phyloP scores from a whole-genome alignment of 2,888 invertebrate species.

The Cyclophora albipunctata region DNA sequence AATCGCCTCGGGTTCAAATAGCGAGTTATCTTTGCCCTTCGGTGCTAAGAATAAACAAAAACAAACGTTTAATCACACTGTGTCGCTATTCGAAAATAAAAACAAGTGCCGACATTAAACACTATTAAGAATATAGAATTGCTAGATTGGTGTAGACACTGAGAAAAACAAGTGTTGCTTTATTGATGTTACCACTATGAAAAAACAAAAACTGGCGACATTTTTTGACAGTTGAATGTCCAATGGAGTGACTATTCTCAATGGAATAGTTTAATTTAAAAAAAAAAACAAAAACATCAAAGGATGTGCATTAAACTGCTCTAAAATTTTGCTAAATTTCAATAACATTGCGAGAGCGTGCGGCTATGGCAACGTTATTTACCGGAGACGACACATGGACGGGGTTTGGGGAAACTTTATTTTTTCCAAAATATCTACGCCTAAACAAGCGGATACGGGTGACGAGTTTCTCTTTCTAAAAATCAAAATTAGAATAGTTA shows the following conservation, averaged over 20 bases:
- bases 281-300: too few relatives aligned
- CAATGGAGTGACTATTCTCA: too few relatives aligned
- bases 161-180: too few relatives aligned
- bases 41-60: slow-evolving; percentile 59
- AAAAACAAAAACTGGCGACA: too few relatives aligned
- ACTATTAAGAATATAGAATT: too few relatives aligned
- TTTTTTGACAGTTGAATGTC: too few relatives aligned
- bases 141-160: too few relatives aligned
- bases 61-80: slow-evolving; percentile 25
- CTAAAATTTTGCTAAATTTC: slow-evolving; percentile 5
- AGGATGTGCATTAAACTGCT: too few relatives aligned
- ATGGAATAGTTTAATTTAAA: too few relatives aligned
- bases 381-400: slow-evolving; percentile 50
- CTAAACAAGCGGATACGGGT: slow-evolving; percentile 70
- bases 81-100: neutral
- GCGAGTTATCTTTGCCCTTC: slow-evolving; percentile 68
- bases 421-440: slow-evolving; percentile 71
- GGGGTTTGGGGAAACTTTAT: slow-evolving; percentile 60
- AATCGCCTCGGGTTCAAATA: slow-evolving; percentile 68
- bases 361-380: slow-evolving; percentile 49
- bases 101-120: neutral
- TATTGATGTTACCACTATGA: too few relatives aligned
- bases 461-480: slow-evolving; percentile 67
- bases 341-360: slow-evolving; percentile 33
- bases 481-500: slow-evolving; percentile 50